A percentile compares a stretch with the other conserved stretches of the same genome.
Evolutionary conservation across 2,888 invertebrate genomes (phyloP).

Genomic region (Phortica magna): DNA sequence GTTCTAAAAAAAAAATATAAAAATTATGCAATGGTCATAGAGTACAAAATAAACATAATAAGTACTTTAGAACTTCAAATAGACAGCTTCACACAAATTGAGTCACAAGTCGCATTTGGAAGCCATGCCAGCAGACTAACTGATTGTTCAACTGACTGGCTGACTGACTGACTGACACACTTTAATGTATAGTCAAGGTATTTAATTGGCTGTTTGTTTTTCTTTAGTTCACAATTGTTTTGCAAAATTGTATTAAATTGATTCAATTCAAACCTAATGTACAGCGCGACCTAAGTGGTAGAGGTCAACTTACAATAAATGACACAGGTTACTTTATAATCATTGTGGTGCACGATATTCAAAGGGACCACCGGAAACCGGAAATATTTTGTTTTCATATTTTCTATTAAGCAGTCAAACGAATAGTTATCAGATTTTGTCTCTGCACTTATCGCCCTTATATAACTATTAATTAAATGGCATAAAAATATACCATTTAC

Average conservation of each 20-base stretch:
- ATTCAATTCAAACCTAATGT: constrained; percentile 67
- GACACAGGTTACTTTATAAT: no score
- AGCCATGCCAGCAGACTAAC: not conserved
- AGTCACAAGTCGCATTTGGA: not conserved
- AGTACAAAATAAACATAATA: no score
- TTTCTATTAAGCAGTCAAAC: not conserved
- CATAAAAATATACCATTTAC: no score
- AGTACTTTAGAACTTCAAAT: no score
- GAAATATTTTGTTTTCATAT: not conserved
- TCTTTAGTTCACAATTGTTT: constrained; percentile 58
- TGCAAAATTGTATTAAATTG: constrained; percentile 73
- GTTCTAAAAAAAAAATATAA: no score
- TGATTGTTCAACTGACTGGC: constrained; percentile 35
- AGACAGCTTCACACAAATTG: no score
- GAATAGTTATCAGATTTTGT: no score
- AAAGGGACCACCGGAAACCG: not conserved
- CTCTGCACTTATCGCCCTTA: no score
- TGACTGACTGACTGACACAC: constrained; percentile 32
- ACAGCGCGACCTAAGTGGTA: constrained; percentile 47
- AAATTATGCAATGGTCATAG: no score
- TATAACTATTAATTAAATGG: no score
- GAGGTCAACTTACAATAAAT: not conserved
- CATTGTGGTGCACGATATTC: no score
- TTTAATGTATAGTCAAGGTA: constrained; percentile 40
- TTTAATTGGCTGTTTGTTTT: constrained; percentile 37